Base-by-base conservation (phyloP, 2,113 vertebrate genomes). In the Helogale parvula region DNA sequence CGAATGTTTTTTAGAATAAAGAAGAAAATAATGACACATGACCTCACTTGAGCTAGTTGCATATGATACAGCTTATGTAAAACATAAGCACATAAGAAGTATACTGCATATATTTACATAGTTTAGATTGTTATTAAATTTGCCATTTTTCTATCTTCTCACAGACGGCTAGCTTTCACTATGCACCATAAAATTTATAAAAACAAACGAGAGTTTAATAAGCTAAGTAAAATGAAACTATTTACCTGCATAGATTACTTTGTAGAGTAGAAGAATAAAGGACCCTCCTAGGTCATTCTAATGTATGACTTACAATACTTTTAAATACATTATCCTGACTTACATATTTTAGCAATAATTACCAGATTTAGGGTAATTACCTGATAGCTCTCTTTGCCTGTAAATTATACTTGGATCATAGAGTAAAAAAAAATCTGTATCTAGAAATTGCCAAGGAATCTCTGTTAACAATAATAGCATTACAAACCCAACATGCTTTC, bases 141-240 rank as follows among this genome's bases (percentile, higher is more conserved):
- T 87, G 0, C 45, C 35, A 45, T 23, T 97, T 95, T 92, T 82
- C 38, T 83, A 29, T 82, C 97, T 94, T 94, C 52, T 88, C 47
- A 68, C 29, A 81, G 80, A 77, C 72, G 5, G 8, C 7, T 92
- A 23, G 14, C 2, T 38, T 86, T 98, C 68, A 96, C 0, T 89
- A 57, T 93, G 50, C 0, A 54, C 29, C 13, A 65, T 5, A 66
- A 31, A 83, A 82, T 92, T 93, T 92, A 63, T 11, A 77, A 96
- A 93, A 96, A 74, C 8, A 81, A 93, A 88, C 1, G 33, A 65
- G 60, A 82, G 17, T 94, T 93, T 95, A 96, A 90, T 85, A 96
- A 88, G 33, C 57, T 92, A 23, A 90, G 54, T 83, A 83, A 93
- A 94, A 83, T 90, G 45, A 76, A 65, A 31, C 23, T 86, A n/a